These are phyloP conservation scores for Perizoma flavofasciatum DNA, from an alignment of 2,888 invertebrate genomes.

Conservation along the genomic window DNA sequence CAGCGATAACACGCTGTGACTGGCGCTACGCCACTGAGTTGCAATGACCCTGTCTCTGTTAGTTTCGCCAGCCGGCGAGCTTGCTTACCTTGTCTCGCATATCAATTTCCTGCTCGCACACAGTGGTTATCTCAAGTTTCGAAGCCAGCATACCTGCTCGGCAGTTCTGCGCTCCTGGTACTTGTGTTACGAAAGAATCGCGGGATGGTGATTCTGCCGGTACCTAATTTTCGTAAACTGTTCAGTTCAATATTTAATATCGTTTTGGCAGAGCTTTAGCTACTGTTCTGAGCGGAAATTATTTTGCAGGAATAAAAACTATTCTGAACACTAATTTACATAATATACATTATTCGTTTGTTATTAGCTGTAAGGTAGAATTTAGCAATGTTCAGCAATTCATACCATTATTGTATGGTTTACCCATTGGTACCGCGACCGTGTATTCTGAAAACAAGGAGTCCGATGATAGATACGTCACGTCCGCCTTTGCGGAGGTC, in stretches of 20 bases:
- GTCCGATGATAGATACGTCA: slow-evolving; percentile 55
- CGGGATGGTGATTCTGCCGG: slow-evolving; percentile 56
- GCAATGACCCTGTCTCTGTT: slow-evolving; percentile 42
- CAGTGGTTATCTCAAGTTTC: slow-evolving; percentile 45
- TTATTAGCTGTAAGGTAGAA: no score
- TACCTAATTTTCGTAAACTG: slow-evolving; percentile 5
- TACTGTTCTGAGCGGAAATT: no score
- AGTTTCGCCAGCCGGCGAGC: slow-evolving; percentile 51
- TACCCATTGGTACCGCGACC: no score
- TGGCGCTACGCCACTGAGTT: slow-evolving; percentile 35
- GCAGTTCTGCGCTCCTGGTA: slow-evolving; percentile 74
- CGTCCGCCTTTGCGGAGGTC: slow-evolving; percentile 72
- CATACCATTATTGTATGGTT: no score
- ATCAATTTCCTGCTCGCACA: slow-evolving; percentile 71
- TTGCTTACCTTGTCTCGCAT: slow-evolving; percentile 76
- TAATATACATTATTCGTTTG: no score
- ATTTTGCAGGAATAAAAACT: no score
- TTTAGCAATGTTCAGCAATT: no score
- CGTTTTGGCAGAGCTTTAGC: neutral
- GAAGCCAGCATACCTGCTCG: slow-evolving; percentile 46
- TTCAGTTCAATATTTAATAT: no score
- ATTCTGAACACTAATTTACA: no score
- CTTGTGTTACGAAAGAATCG: slow-evolving; percentile 79
- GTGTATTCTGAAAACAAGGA: slow-evolving; percentile 31
- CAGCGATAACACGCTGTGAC: slow-evolving; percentile 37